Base-by-base conservation (phyloP, 2,797 vertebrate genomes). In the Schizopygopsis malacanthus region DNA sequence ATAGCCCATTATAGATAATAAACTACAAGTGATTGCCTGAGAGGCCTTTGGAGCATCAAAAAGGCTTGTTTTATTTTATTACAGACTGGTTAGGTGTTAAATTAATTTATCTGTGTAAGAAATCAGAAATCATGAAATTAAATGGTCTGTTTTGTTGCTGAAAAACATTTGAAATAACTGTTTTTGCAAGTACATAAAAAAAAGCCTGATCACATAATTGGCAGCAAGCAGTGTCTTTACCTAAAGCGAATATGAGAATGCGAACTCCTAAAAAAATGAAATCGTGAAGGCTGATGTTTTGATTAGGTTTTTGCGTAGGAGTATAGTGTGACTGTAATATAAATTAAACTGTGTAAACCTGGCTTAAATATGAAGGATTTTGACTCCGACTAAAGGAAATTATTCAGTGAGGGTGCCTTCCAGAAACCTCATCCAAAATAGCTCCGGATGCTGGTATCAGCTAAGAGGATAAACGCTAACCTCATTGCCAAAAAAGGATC, bases 311-410 rank as follows among this genome's bases (percentile, higher is more conserved):
- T 75, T 63, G 20, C 12, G 7, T 18, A 45, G 50, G 33, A 61
- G 43, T 76, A 12, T 45, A 52, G 22, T 69, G 70, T 65, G 47
- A 79, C 67, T 59, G 16, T 82, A 76, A 67, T 80, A 73, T 6
- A 76, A 83, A 76, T 84, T 3, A 28, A 84, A 45, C 71, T 65
- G 11, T 41, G 43, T 80, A 39, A 81, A 70, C 71, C 61, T 83
- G 65, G 83, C 45, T 43, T 33, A 50, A 20, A 83, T 47, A 56
- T 71, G 43, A 41, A 52, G 59, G 33, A 39, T 78, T 77, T 72
- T 85, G 72, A 84, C 78, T 70, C 39, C 33, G 79, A 45, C 70
- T 73, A 37, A 81, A 86, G 82, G 85, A 70, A 79, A 85, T 79
- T 61, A 83, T 87, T 84, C 61, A 4, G 16, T 69, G 50, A 75